These are phyloP conservation scores for Chaenocephalus aceratus DNA, from an alignment of 2,113 vertebrate species.

Conservation along the genomic window DNA sequence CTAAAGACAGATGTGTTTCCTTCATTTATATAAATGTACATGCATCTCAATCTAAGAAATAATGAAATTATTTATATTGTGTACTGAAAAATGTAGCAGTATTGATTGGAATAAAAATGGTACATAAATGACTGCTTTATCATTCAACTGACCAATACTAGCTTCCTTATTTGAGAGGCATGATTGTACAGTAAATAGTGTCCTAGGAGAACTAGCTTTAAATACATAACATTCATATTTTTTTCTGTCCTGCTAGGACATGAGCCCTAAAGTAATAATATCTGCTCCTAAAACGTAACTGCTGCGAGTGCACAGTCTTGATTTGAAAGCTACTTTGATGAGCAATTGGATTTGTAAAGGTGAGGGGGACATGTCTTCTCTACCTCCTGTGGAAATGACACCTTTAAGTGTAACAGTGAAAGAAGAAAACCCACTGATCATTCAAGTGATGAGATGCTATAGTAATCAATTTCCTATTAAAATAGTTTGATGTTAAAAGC, in stretches of 20 bases:
- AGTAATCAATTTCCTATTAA: neutral
- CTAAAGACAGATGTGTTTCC: neutral
- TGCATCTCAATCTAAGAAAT: neutral
- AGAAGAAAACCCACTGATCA: neutral
- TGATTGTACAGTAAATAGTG: too few species aligned
- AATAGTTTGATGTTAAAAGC: neutral
- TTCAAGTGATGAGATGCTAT: neutral
- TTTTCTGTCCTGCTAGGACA: neutral
- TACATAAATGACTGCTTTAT: neutral
- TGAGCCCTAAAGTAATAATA: neutral
- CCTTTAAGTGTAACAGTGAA: neutral
- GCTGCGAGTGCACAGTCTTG: constrained; percentile 4
- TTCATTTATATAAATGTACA: neutral
- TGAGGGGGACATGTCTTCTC: neutral
- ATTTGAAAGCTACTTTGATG: constrained; percentile 20
- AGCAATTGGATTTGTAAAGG: constrained; percentile 19
- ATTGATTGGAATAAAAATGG: neutral
- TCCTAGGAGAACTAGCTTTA: neutral
- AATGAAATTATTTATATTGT: neutral
- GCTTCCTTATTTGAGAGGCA: too few species aligned
- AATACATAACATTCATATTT: neutral
- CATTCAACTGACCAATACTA: neutral
- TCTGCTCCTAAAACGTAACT: constrained; percentile 26
- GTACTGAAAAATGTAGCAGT: neutral
- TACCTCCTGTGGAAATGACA: neutral